Conservation (phyloP, 2,797 vertebrate genomes). For the Lepus oiostolus region DNA sequence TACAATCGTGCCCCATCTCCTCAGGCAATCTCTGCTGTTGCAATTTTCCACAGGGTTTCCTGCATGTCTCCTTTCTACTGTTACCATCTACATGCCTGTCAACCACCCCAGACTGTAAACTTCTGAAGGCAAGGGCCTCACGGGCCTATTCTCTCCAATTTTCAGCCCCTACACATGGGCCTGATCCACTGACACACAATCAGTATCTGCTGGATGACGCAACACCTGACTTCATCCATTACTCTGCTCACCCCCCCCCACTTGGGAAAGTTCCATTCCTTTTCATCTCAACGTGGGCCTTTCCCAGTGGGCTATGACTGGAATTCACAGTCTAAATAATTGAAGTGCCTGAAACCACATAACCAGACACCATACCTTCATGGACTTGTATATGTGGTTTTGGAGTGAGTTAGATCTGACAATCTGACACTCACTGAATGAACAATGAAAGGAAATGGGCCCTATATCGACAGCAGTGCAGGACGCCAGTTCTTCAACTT, state of each 20-base stretch:
- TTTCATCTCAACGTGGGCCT: background rate
- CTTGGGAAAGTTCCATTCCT: background rate
- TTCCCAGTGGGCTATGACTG: background rate
- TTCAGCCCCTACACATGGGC: background rate
- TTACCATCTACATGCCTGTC: background rate
- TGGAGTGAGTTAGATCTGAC: background rate
- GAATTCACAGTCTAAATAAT: background rate
- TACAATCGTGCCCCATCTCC: background rate
- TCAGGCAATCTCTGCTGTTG: background rate
- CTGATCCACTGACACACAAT: background rate
- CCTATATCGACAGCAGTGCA: constrained; percentile 81
- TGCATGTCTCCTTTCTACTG: background rate
- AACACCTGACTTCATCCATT: background rate
- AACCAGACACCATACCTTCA: background rate
- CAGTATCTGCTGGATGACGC: background rate
- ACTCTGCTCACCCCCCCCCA: background rate
- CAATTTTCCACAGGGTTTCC: background rate
- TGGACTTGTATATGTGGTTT: background rate
- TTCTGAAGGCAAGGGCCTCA: background rate
- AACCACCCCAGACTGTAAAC: constrained; percentile 48
- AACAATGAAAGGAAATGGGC: constrained; percentile 83
- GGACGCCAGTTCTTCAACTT: constrained; percentile 86
- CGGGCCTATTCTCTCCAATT: background rate
- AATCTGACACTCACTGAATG: constrained; percentile 30
- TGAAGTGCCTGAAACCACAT: background rate